Evolutionary conservation across 2,113 vertebrate genomes (phyloP).

Genomic region (Neodontobutis hainanensis): DNA sequence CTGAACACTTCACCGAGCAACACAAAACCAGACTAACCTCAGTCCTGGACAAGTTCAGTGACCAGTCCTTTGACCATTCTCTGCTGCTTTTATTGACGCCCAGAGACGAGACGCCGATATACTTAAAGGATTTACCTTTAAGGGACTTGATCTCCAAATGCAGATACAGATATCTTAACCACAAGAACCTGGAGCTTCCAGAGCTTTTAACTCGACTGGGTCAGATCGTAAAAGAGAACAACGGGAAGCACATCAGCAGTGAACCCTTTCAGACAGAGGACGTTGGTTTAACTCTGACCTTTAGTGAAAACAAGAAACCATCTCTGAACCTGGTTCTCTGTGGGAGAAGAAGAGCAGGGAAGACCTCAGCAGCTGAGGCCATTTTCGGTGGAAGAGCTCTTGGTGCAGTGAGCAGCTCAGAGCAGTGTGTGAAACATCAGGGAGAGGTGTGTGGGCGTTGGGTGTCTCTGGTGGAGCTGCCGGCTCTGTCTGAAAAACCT

Average conservation of each 20-base stretch:
- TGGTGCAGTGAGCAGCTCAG: not conserved
- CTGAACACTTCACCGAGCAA: conserved; percentile 5
- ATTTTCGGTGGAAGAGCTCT: conserved; percentile 9
- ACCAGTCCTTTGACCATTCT: too few relatives aligned
- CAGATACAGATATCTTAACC: not conserved
- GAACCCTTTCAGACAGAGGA: not conserved
- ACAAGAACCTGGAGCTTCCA: not conserved
- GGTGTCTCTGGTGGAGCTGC: conserved; percentile 51
- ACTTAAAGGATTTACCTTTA: not conserved
- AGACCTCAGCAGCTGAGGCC: conserved; percentile 16
- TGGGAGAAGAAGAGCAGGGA: conserved; percentile 30
- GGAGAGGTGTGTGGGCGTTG: conserved; percentile 20
- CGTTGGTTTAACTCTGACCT: conserved; percentile 5
- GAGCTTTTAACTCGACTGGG: conserved; percentile 13
- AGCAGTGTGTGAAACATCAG: conserved; percentile 22
- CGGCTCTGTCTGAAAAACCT: conserved; percentile 34
- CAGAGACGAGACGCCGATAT: not conserved
- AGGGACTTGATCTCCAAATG: conserved; percentile 6
- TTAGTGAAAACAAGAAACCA: conserved; percentile 4
- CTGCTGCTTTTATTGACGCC: too few relatives aligned
- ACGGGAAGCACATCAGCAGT: not conserved
- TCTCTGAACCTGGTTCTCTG: conserved; percentile 33
- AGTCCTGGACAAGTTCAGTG: too few relatives aligned
- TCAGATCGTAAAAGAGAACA: conserved; percentile 2
- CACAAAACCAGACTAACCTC: too few relatives aligned